A percentile compares a stretch with the other conserved stretches of the same genome.
These are phyloP conservation scores for Drosophila nasuta DNA, from an alignment of 1,140 invertebrate genomes.

Conservation along the genomic window DNA sequence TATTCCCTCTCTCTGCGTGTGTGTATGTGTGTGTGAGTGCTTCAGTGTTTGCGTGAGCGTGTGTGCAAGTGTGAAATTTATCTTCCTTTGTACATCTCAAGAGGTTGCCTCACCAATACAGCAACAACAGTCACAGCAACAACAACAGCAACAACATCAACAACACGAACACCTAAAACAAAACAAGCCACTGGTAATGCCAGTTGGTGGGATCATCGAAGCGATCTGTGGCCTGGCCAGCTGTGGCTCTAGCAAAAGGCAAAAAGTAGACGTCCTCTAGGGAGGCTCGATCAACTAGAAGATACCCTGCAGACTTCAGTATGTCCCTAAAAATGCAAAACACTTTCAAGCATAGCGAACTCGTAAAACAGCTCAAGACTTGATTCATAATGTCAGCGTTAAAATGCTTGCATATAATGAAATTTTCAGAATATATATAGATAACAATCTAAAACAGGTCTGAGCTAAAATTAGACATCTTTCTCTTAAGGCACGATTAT, in stretches of 20 bases:
- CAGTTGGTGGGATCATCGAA: conserved; percentile 42
- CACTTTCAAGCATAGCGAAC: no score
- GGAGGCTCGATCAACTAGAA: neutral
- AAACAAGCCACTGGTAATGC: conserved; percentile 40
- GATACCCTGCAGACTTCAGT: neutral
- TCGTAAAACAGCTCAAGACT: no score
- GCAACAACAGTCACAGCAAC: neutral
- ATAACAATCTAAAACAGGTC: neutral
- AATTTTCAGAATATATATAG: neutral
- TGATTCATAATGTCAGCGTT: no score
- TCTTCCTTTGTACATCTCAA: conserved; percentile 81
- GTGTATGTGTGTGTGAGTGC: conserved; percentile 40
- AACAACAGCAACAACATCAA: conserved; percentile 12
- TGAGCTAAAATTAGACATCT: neutral
- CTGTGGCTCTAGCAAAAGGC: conserved; percentile 44
- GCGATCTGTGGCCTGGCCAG: conserved; percentile 36
- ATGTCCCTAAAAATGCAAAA: no score
- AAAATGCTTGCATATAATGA: neutral
- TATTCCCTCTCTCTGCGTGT: neutral
- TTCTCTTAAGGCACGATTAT: neutral
- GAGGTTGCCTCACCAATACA: conserved; percentile 71
- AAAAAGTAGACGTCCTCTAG: conserved; percentile 48
- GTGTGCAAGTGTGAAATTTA: conserved; percentile 77
- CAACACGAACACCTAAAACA: conserved; percentile 43
- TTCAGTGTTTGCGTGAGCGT: neutral